These are phyloP conservation scores for Propithecus deckenii DNA, from an alignment of 2,797 vertebrate genomes.

Conservation along the genomic window DNA sequence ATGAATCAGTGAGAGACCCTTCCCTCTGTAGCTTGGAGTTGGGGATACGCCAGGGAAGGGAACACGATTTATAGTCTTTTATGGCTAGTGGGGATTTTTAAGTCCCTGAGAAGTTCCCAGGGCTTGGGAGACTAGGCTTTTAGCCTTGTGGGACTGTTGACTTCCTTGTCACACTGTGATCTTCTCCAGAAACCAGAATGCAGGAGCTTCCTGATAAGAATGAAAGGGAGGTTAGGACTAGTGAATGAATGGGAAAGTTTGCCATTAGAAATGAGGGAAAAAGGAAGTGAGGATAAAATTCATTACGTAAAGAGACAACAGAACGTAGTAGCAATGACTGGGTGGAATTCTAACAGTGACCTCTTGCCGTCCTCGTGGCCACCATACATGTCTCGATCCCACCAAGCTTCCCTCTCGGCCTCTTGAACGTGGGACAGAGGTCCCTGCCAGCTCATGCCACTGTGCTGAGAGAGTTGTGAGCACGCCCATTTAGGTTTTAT, in stretches of 20 bases:
- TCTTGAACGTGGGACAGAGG: neutral
- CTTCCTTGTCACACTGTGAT: neutral
- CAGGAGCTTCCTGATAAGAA: neutral
- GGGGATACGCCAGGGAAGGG: too few relatives aligned
- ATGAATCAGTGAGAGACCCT: constrained; percentile 82
- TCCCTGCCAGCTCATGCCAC: neutral
- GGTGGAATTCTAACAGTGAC: neutral
- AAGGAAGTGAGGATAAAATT: neutral
- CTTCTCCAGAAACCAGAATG: neutral
- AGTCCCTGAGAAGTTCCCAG: neutral
- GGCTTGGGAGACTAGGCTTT: neutral
- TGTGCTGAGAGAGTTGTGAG: neutral
- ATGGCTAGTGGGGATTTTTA: neutral
- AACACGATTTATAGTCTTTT: neutral
- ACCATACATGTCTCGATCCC: neutral
- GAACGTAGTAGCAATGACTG: neutral
- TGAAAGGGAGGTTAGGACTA: neutral
- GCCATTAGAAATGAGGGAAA: neutral
- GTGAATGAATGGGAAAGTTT: neutral
- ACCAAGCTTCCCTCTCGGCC: neutral
- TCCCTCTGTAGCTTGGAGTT: neutral
- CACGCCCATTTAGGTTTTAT: neutral
- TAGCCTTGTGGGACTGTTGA: neutral
- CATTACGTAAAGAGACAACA: neutral
- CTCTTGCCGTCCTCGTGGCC: neutral